phyloP scores from a whole-genome alignment of 2,113 vertebrate genomes.

The Daboia siamensis region DNA sequence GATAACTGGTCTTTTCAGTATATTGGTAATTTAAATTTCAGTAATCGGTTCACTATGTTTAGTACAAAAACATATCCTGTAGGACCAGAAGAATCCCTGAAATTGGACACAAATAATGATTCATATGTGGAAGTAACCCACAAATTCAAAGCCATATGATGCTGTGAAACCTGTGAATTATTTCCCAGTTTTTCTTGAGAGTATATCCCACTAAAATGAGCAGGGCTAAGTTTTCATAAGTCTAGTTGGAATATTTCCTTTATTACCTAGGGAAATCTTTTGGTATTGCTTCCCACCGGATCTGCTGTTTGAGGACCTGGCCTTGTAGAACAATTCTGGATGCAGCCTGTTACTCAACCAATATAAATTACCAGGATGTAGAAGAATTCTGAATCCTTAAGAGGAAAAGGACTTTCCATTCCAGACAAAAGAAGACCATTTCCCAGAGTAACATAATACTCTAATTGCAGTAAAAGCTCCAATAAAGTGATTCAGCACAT shows the following conservation, averaged over 20 bases:
- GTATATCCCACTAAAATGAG: neutral
- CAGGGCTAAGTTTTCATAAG: neutral
- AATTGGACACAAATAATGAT: neutral
- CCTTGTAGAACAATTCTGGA: neutral
- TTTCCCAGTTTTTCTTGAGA: neutral
- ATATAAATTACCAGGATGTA: neutral
- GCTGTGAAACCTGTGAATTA: neutral
- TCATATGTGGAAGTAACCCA: neutral
- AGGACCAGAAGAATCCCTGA: neutral
- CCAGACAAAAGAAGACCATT: slow-evolving; percentile 39
- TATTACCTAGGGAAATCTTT: neutral
- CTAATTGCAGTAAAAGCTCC: slow-evolving; percentile 24
- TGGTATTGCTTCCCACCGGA: neutral
- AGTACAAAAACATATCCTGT: neutral
- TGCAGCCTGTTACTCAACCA: neutral
- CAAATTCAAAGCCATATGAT: neutral
- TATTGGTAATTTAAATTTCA: neutral
- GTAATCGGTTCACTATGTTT: neutral
- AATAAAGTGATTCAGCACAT: slow-evolving; percentile 39
- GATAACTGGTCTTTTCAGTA: neutral
- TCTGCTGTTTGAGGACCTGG: fast-evolving
- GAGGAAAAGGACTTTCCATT: slow-evolving; percentile 45
- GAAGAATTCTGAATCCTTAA: neutral
- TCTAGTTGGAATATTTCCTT: neutral
- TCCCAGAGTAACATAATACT: fast-evolving